Base-by-base conservation (phyloP, 2,113 vertebrate genomes). In the Anser cygnoides region DNA sequence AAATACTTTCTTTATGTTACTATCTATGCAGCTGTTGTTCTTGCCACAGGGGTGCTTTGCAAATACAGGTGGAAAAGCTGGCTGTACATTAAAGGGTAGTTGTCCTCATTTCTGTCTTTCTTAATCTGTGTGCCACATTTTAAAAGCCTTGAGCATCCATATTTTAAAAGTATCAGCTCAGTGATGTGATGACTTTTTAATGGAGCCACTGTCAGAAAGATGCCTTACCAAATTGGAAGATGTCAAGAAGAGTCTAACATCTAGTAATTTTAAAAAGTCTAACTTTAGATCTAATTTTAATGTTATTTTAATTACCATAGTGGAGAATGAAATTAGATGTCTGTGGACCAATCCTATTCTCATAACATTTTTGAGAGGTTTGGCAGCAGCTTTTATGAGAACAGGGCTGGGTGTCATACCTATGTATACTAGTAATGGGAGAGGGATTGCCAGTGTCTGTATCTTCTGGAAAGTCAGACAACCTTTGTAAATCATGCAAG, bases 321-420 rank as follows among this genome's bases (percentile, higher is more conserved):
- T 0, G 3, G 17, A 93, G 39, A 93, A 90, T 49, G 79, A 65
- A 90, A 90, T 72, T 17, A 87, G 93, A 63, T 83, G 19, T 90
- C 82, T 84, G 68, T 55, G 54, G 75, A 41, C 46, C 55, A 67
- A 35, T 84, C 52, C 68, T 93, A 68, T 75, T 93, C 92, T 77
- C 83, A 92, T 68, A 72, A 74, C 6, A 75, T 74, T 96, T 93
- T 68, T 84, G 68, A 84, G 55, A 84, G 26, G 55, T 84, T 77
- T 96, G 90, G 82, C 94, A 81, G 61, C 43, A 72, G 49, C 35
- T 87, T 93, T 68, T 63, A 57, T 71, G 76, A 84, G 90, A 95
- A 86, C 46, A 59, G 37, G 92, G 75, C 41, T 93, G 87, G 21
- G 52, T 8, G 35, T 91, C 75, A 87, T 62, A 83, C 55, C 59